Base-by-base conservation (phyloP, 2,888 invertebrate genomes). In the Thera obeliscata region DNA sequence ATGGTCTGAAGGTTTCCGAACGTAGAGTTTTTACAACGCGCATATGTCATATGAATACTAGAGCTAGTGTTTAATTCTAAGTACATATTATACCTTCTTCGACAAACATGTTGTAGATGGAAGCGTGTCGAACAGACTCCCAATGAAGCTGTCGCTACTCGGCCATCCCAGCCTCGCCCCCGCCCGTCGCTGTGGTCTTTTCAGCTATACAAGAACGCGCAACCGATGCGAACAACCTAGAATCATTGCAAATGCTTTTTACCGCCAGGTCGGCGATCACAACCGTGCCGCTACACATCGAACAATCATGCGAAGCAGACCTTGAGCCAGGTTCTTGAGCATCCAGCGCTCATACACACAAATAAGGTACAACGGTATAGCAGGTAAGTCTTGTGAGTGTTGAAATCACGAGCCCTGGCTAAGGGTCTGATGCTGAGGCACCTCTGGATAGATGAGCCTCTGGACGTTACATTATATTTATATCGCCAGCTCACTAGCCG, bases 181-280 rank as follows among this genome's bases (percentile, higher is more conserved):
- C 90, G 91, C 92, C 87, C 93, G 95, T 86, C 67, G 85, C 86
- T 67, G 85, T 95, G 78, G 96, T 95, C 89, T 97, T 97, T 83
- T 97, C 97, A 52, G 96, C 96, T 95, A 98, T 98, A 91, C 99
- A 99, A 0, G 99, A 99, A 72, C 98, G 95, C 35, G 99, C 99
- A 74, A 99, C 99, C 2, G 98, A 98, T 85, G 99, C 98, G 89
- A 99, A 98, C 82, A 99, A 94, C 86, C 98, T 98, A 88, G 7
- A 61, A 67, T 59, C 55, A 71, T 66, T 57, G 56, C 55, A 59
- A 50, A 67, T 54, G 33, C 50, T 43, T 57, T 46, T 46, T 41
- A 54, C 52, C 41, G 38, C 52, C 50, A 1, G 8, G 5, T 9
- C 2, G 49, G 49, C 49, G 52, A 33, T 35, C 52, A 52, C 52